phyloP scores from a whole-genome alignment of 1,140 invertebrate genomes.

The Nebria ingens region DNA sequence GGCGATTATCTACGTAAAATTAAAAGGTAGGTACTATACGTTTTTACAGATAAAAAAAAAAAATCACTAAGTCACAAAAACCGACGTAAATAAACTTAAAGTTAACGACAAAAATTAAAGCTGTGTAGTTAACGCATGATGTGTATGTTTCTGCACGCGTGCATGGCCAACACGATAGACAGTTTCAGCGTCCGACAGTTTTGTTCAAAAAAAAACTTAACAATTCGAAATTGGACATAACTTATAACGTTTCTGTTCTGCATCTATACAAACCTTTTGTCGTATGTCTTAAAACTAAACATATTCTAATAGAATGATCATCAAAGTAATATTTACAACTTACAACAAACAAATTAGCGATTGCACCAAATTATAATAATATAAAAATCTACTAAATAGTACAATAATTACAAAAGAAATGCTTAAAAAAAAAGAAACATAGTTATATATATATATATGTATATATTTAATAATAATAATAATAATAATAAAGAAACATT shows the following conservation, averaged over 20 bases:
- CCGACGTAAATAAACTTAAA: not conserved
- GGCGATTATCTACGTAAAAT: no score
- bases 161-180: no score
- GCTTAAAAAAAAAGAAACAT: no score
- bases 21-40: no score
- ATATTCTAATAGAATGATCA: not conserved
- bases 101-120: conserved; percentile 1
- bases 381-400: not conserved
- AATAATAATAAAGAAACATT: not conserved
- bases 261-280: not conserved
- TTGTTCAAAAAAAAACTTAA: no score
- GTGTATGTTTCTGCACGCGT: not conserved
- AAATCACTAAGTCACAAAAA: not conserved
- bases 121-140: not conserved
- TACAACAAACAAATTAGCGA: not conserved
- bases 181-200: no score
- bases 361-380: not conserved
- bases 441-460: not conserved
- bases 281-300: not conserved
- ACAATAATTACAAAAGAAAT: conserved; percentile 5
- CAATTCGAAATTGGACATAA: no score
- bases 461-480: not conserved
- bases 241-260: no score
- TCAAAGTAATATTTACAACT: conserved; percentile 3
- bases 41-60: no score